Conservation (phyloP, 1,140 invertebrate species). For the Venturia canescens region DNA sequence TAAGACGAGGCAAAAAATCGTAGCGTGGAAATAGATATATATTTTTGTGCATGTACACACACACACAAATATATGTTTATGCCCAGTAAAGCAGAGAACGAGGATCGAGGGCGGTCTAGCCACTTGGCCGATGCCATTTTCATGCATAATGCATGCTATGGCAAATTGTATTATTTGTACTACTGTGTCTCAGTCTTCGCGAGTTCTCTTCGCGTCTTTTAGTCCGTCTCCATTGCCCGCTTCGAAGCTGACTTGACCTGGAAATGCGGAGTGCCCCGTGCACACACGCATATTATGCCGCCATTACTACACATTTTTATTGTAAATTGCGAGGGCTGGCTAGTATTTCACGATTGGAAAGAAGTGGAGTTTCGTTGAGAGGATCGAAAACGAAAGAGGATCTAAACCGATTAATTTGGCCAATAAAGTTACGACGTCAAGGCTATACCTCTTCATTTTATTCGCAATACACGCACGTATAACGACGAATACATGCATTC, state of each 20-base stretch:
- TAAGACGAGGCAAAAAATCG: conserved; percentile 49
- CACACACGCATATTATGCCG: conserved; percentile 8
- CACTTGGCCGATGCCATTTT: conserved; percentile 67
- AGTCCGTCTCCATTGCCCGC: too few species aligned
- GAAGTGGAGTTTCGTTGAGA: background rate
- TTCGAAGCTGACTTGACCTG: background rate
- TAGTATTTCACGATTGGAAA: background rate
- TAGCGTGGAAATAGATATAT: conserved; percentile 9
- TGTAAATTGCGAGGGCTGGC: background rate
- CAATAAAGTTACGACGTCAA: background rate
- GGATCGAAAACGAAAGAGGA: conserved; percentile 11
- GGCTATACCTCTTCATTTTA: background rate
- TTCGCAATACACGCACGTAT: background rate
- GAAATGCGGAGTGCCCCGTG: background rate
- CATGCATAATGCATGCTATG: conserved; percentile 74
- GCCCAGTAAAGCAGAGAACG: background rate
- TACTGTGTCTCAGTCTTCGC: conserved; percentile 28
- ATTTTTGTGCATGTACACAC: background rate
- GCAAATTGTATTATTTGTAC: conserved; percentile 74
- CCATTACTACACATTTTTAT: background rate
- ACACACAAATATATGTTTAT: background rate
- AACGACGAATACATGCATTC: background rate
- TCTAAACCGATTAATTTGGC: conserved; percentile 18
- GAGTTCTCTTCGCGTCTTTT: background rate
- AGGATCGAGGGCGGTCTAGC: conserved; percentile 59